These are phyloP conservation scores for Callaeas wilsoni DNA, from an alignment of 2,113 vertebrate genomes.

Conservation along the genomic window DNA sequence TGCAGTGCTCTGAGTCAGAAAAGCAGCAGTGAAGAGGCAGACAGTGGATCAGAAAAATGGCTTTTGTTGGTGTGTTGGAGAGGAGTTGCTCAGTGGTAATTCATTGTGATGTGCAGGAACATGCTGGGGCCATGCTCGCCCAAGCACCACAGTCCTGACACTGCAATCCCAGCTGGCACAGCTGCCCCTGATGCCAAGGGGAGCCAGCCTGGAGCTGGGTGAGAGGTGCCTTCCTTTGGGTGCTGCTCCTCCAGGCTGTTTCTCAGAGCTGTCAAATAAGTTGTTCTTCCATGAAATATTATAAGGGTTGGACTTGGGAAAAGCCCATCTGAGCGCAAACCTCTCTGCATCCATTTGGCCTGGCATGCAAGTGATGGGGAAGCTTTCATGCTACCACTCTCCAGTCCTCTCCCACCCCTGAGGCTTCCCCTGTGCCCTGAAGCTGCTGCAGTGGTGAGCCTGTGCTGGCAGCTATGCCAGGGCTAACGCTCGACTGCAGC, in stretches of 20 bases:
- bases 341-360: neutral
- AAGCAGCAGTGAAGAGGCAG: neutral
- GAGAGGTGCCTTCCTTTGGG: neutral
- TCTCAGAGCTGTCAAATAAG: neutral
- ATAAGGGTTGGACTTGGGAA: neutral
- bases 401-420: neutral
- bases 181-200: neutral
- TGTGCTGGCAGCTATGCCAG: neutral
- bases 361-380: neutral
- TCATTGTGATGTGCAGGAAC: neutral
- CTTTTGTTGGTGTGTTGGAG: neutral
- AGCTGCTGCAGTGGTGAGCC: neutral
- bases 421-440: neutral
- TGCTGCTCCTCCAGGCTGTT: neutral
- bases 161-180: neutral
- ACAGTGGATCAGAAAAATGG: neutral
- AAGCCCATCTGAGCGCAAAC: neutral
- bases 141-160: neutral
- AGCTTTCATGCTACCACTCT: neutral
- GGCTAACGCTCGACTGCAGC: rapidly evolving
- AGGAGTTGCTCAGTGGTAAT: neutral
- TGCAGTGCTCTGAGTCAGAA: neutral
- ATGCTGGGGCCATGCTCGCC: neutral
- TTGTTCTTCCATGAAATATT: conserved; percentile 4
- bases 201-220: neutral